These are phyloP conservation scores for Cotesia glomerata DNA, from an alignment of 1,140 invertebrate genomes.

Conservation along the genomic window DNA sequence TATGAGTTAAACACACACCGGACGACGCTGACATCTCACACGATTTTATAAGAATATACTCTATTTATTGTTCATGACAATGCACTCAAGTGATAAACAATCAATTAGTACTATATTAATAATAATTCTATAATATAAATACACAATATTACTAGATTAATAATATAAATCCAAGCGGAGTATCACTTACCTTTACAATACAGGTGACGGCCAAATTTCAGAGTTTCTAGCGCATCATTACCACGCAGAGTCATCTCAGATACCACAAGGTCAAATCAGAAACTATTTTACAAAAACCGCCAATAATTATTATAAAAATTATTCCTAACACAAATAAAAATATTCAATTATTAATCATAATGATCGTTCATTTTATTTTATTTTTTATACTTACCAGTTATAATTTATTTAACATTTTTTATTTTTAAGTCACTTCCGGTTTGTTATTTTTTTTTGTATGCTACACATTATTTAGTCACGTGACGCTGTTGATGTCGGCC, in stretches of 20 bases:
- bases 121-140: neutral
- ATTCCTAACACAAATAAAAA: neutral
- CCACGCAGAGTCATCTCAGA: conserved; percentile 41
- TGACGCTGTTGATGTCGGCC: neutral
- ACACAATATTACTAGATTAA: conserved; percentile 13
- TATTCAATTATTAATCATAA: neutral
- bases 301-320: neutral
- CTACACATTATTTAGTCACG: neutral
- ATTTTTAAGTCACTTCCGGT: neutral
- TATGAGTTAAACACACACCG: conserved; percentile 27
- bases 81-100: conserved; percentile 29
- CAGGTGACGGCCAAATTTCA: conserved; percentile 59
- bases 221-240: conserved; percentile 48
- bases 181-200: conserved; percentile 55
- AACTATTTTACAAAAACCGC: conserved; percentile 23
- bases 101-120: conserved; percentile 17
- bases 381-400: no score
- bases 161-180: conserved; percentile 35
- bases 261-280: conserved; percentile 38
- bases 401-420: no score
- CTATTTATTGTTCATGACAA: conserved; percentile 46
- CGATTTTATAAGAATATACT: conserved; percentile 40
- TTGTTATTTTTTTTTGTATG: neutral
- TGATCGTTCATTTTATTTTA: neutral
- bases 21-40: conserved; percentile 49